Evolutionary conservation across 2,888 invertebrate genomes (phyloP).

Genomic region (Pinctada fucata): DNA sequence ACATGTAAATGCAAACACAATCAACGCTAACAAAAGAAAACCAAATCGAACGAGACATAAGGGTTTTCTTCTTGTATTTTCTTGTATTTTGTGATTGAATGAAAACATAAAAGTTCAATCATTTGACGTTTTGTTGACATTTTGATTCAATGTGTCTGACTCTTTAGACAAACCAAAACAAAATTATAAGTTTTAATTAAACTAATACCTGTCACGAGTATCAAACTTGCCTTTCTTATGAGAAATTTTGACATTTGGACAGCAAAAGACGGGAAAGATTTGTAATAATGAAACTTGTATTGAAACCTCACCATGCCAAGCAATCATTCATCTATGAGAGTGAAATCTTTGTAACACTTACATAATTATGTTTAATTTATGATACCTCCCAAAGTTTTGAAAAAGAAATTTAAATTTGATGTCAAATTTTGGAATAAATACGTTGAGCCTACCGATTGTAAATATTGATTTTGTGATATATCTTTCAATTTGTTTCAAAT

Average conservation of each 20-base stretch:
- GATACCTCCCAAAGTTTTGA: background rate
- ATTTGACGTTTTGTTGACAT: background rate
- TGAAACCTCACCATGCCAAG: too few species aligned
- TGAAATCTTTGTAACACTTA: background rate
- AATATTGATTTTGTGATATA: slow-evolving; percentile 4
- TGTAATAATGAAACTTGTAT: too few species aligned
- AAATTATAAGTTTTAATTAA: background rate
- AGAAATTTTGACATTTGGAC: too few species aligned
- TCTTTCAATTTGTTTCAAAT: background rate
- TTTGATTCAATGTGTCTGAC: background rate
- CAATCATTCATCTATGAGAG: too few species aligned
- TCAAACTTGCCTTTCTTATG: too few species aligned
- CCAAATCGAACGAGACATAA: background rate
- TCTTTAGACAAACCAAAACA: background rate
- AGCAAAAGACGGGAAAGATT: too few species aligned
- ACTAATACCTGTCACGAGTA: background rate
- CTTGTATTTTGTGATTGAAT: background rate
- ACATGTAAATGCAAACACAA: background rate
- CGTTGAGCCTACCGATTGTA: background rate
- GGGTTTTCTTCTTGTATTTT: background rate
- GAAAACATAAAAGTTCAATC: background rate
- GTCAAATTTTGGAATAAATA: slow-evolving; percentile 16
- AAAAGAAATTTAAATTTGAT: slow-evolving; percentile 8
- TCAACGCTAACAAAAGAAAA: background rate
- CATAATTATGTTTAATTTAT: background rate